Percentiles rank a stretch among this genome's conserved stretches.
Conservation (phyloP, 2,113 vertebrate species). For the Tretioscincus oriximinensis region DNA sequence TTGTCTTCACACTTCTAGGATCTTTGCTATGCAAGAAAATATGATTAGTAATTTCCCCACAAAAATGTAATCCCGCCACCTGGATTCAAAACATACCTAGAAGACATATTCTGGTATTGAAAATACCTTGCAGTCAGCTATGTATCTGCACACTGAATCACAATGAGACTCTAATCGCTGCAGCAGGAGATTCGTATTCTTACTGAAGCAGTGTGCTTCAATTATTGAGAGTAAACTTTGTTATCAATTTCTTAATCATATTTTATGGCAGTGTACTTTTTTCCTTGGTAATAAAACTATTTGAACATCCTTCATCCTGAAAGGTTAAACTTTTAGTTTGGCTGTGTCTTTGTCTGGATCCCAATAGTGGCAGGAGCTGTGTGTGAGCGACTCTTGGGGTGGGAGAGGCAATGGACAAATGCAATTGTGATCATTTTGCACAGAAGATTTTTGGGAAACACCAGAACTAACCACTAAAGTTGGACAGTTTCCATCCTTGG, state of each 20-base stretch:
- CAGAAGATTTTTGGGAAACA: too few species aligned
- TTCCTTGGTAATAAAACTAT: background rate
- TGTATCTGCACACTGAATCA: background rate
- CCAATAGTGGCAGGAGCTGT: too few species aligned
- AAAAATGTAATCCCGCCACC: background rate
- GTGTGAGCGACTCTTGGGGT: too few species aligned
- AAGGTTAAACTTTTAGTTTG: background rate
- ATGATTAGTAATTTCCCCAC: background rate
- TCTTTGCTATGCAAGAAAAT: slow-evolving; percentile 1
- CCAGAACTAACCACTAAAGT: too few species aligned
- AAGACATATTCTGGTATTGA: slow-evolving; percentile 2
- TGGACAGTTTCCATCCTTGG: too few species aligned
- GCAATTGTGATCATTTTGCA: too few species aligned
- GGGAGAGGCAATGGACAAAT: too few species aligned
- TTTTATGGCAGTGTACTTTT: background rate
- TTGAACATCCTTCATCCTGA: background rate
- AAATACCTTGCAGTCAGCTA: slow-evolving; percentile 5
- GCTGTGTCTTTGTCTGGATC: background rate
- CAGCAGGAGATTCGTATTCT: slow-evolving; percentile 33
- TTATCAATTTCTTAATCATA: slow-evolving; percentile 2
- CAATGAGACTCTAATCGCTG: slow-evolving; percentile 34
- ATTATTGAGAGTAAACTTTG: background rate
- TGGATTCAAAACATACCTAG: slow-evolving; percentile 1
- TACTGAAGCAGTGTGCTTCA: background rate
- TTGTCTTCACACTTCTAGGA: background rate